phyloP scores from a whole-genome alignment of 2,113 vertebrate species.

The Syngnathus scovelli region DNA sequence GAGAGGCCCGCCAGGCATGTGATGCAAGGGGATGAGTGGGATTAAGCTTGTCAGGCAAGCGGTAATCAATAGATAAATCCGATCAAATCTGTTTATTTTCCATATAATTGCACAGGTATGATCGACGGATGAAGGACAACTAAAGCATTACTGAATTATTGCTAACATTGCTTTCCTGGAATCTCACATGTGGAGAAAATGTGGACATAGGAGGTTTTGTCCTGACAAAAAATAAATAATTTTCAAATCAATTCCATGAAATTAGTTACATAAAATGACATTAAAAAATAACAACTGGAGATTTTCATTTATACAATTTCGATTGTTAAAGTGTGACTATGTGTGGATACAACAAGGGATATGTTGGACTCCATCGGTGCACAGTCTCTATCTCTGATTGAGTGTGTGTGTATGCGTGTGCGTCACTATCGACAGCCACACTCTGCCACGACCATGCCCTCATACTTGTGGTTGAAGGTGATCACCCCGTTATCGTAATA shows the following conservation, averaged over 20 bases:
- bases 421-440: conserved; percentile 93
- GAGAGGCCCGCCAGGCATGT: conserved; percentile 73
- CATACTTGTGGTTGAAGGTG: conserved; percentile 94
- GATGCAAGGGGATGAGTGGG: conserved; percentile 43
- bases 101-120: not conserved
- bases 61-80: conserved; percentile 3
- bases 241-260: not conserved
- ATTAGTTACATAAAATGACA: not conserved
- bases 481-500: conserved; percentile 85
- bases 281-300: not conserved
- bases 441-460: conserved; percentile 94
- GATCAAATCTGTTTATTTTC: conserved; percentile 3
- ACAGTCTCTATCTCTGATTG: conserved; percentile 7
- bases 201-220: too few relatives aligned
- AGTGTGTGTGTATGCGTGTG: conserved; percentile 12
- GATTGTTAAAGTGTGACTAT: not conserved
- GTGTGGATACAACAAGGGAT: not conserved
- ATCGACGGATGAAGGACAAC: not conserved
- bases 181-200: too few relatives aligned
- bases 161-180: too few relatives aligned
- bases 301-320: conserved; percentile 6
- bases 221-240: not conserved
- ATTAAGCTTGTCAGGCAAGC: conserved; percentile 41
- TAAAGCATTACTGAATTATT: not conserved
- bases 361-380: not conserved